phyloP scores from a whole-genome alignment of 2,888 invertebrate species.

The Escarpia spicata region DNA sequence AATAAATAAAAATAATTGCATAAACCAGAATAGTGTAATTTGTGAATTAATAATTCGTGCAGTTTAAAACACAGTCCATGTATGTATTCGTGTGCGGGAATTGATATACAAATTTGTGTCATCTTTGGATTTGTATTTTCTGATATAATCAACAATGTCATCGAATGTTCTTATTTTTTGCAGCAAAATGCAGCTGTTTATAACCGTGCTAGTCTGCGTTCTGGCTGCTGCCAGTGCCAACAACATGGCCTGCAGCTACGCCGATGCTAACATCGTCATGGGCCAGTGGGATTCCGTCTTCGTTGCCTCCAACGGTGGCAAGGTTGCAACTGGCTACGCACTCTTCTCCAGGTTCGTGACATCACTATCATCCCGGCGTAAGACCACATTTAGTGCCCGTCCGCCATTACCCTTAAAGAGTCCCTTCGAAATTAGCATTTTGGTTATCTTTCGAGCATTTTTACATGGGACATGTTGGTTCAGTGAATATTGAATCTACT shows the following conservation, averaged over 20 bases:
- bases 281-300: background rate
- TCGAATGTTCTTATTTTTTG: background rate
- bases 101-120: background rate
- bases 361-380: background rate
- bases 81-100: background rate
- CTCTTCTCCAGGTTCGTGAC: background rate
- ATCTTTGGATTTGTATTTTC: background rate
- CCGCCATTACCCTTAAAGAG: background rate
- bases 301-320: background rate
- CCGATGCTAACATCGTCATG: background rate
- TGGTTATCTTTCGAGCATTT: too few relatives aligned
- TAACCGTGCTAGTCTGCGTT: background rate
- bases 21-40: too few relatives aligned
- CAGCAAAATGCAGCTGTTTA: slow-evolving; percentile 16
- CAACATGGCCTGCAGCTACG: background rate
- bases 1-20: too few relatives aligned
- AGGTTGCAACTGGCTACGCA: background rate
- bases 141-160: background rate
- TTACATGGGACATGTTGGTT: too few relatives aligned
- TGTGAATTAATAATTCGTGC: too few relatives aligned
- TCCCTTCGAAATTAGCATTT: too few relatives aligned
- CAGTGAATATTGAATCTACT: too few relatives aligned
- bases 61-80: too few relatives aligned
- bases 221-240: background rate
- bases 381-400: background rate